A percentile compares a stretch with the other conserved stretches of the same genome.
These are phyloP conservation scores for Ruditapes philippinarum DNA, from an alignment of 1,140 invertebrate genomes.

Conservation along the genomic window DNA sequence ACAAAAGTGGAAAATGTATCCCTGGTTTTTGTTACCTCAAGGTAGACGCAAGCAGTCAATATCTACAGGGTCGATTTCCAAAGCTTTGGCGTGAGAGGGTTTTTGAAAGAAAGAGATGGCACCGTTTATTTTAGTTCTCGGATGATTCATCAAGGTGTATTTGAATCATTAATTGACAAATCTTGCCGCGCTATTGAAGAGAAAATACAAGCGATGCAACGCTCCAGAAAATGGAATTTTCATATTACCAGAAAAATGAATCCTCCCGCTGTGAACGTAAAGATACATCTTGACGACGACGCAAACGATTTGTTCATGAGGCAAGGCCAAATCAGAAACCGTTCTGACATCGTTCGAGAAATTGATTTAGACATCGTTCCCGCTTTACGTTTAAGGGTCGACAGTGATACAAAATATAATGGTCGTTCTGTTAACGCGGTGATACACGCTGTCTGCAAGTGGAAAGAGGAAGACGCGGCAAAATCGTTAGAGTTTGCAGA, in stretches of 20 bases:
- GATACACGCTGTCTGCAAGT: conserved; percentile 43
- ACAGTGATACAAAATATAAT: neutral
- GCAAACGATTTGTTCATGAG: neutral
- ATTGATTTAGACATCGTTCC: conserved; percentile 52
- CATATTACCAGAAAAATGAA: conserved; percentile 39
- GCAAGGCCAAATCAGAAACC: neutral
- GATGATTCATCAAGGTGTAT: conserved; percentile 26
- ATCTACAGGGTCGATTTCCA: too few relatives aligned
- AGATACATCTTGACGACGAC: neutral
- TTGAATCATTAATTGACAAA: conserved; percentile 38
- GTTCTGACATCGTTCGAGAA: neutral
- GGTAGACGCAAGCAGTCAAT: too few relatives aligned
- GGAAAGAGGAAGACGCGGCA: conserved; percentile 13
- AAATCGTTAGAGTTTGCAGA: conserved; percentile 5
- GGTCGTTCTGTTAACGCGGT: neutral
- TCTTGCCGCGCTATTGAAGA: neutral
- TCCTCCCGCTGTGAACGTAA: conserved; percentile 41
- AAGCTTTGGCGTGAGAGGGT: too few relatives aligned
- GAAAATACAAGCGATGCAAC: neutral
- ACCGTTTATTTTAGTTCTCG: conserved; percentile 9
- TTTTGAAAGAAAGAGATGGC: too few relatives aligned
- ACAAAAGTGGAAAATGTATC: too few relatives aligned
- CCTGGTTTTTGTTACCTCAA: too few relatives aligned
- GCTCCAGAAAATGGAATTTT: neutral
- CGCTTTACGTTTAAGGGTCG: neutral